Evolutionary conservation across 2,888 invertebrate genomes (phyloP), one percentile per base, ranked within the genome.

Genomic region (Ophioninae sp.): DNA sequence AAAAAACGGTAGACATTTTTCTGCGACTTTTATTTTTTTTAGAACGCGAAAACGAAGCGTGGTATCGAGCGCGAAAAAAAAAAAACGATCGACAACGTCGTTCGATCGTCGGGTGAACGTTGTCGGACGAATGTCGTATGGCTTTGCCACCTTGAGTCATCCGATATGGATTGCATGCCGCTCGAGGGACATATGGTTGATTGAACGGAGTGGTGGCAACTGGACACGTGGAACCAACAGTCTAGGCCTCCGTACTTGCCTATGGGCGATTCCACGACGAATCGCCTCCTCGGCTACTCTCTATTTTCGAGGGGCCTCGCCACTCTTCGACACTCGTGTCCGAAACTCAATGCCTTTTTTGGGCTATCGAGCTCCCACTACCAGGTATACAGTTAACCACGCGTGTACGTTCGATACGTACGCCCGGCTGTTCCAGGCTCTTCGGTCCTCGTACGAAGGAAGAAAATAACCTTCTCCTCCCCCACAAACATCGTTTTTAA

Each of bases 141-240:
- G 85, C 81, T 86, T 87, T 44, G 44, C 72, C 83, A 82, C 81
- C 85, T 85, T 85, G 85, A 87, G 85, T 84, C 85, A 85, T 86
- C 76, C 81, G 86, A 86, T 86, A 87, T 69, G 83, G 73, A 85
- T 86, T 74, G 84, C 77, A 84, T 84, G 84, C 79, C 70, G 56
- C 50, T n/a, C 74, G 82, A 85, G 79, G 85, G 79, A 74, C 88
- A 88, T 87, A 87, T 87, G 87, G 88, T 84, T 86, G 83, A 83
- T 83, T 83, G 84, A 74, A 82, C 82, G 82, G 84, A 77, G 81
- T 81, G 61, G 84, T 84, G 81, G n/a, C n/a, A 84, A 65, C 84
- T 64, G 44, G 81, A 84, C 81, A 81, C 84, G 84, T 70, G 74
- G 67, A 72, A 72, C 80, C 39, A 70, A 79, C 78, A 62, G 57